phyloP scores from a whole-genome alignment of 2,113 vertebrate genomes.

The Jaculus jaculus region DNA sequence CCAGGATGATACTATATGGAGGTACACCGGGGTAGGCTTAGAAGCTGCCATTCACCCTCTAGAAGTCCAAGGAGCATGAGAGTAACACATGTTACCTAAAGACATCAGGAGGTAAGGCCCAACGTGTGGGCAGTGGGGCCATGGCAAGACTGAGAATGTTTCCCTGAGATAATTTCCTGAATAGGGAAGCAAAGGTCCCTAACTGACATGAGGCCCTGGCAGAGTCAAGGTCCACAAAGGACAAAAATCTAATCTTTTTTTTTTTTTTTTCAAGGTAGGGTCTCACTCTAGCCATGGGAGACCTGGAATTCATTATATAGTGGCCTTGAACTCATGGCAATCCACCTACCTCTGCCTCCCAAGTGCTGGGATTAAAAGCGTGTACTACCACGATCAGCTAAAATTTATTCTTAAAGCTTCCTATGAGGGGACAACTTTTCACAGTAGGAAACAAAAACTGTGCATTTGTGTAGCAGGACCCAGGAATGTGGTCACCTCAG shows the following conservation, averaged over 20 bases:
- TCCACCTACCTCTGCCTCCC: too few relatives aligned
- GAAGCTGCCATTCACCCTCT: background rate
- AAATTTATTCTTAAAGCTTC: background rate
- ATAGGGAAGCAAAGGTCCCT: background rate
- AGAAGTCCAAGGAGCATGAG: background rate
- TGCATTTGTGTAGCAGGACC: background rate
- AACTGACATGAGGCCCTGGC: background rate
- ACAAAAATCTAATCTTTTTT: too few relatives aligned
- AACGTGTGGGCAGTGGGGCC: background rate
- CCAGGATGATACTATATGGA: background rate
- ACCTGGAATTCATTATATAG: too few relatives aligned
- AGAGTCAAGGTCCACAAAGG: too few relatives aligned
- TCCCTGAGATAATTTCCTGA: background rate
- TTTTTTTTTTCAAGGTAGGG: too few relatives aligned
- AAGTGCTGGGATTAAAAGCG: too few relatives aligned
- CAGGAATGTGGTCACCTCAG: background rate
- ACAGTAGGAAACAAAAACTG: background rate
- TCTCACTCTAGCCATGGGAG: too few relatives aligned
- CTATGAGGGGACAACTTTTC: background rate
- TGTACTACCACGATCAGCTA: too few relatives aligned
- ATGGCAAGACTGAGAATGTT: background rate
- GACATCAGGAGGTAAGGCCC: background rate
- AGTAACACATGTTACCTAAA: background rate
- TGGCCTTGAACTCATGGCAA: too few relatives aligned
- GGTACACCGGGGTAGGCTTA: background rate